Percentiles rank a stretch among this genome's conserved stretches.
These are phyloP conservation scores for Chalcosyrphus nemorum DNA, from an alignment of 2,888 invertebrate species.

Conservation along the genomic window DNA sequence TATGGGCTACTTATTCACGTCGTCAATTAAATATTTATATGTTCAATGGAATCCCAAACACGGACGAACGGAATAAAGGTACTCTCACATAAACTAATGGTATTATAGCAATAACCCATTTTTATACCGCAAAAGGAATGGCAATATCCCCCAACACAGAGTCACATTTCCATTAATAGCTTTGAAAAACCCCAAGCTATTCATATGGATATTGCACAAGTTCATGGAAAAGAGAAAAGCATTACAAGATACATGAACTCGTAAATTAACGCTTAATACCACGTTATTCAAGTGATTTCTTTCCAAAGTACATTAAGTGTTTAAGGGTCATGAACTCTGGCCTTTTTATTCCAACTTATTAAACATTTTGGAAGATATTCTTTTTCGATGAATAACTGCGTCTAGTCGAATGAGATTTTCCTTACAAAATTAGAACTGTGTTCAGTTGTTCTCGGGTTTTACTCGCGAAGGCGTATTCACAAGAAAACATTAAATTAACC, in stretches of 20 bases:
- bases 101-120: too few species aligned
- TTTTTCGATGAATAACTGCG: not conserved
- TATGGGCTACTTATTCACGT: too few species aligned
- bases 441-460: not conserved
- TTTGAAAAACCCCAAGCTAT: not conserved
- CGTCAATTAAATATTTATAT: too few species aligned
- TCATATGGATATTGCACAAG: not conserved
- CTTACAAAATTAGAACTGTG: not conserved
- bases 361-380: not conserved
- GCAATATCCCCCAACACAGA: too few species aligned
- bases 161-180: too few species aligned
- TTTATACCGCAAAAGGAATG: too few species aligned
- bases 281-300: conserved; percentile 29
- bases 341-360: not conserved
- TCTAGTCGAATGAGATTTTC: not conserved
- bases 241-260: conserved; percentile 16
- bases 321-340: not conserved
- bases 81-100: too few species aligned
- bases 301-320: not conserved
- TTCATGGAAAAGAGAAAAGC: not conserved
- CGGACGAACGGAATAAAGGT: too few species aligned
- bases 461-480: not conserved
- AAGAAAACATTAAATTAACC: not conserved
- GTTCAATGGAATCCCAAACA: too few species aligned
- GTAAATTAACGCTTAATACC: conserved; percentile 19